Evolutionary conservation across 2,113 vertebrate species (phyloP), one percentile per base, ranked within the genome.

Genomic region (Chaenogobius annularis): DNA sequence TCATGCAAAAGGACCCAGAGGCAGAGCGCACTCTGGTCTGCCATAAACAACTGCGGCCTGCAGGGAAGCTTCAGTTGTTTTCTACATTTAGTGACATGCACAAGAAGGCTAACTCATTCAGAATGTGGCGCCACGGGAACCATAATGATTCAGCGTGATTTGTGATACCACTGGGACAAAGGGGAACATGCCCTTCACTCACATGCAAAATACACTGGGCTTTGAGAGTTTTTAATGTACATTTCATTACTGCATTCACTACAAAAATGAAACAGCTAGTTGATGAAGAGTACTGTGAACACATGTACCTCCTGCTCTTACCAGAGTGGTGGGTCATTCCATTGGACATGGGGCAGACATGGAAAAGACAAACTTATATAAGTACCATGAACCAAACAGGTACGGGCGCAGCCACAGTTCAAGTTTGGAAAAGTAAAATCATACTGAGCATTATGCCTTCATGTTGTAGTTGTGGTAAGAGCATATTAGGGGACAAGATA

Each of bases 261-360:
- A 82, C 31, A 40, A 40, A 40, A 40, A 72, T 83, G 62, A 74
- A 50, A 68, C 77, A 87, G 67, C 37, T 75, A 87, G 17, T 75
- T 70, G 69, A 63, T 35, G 79, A 48, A 75, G 54, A 17, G 72
- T 73, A 64, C 74, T 73, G 62, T 85, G 40, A 78, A 84, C 83
- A 88, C 80, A 83, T 90, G 95, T 98, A 99, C 98, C 98, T 99
- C 98, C 98, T 99, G 96, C 94, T 97, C 97, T 99, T 98, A 98
- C 98, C 98, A 92, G 95, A 95, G 94, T 89, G 92, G 93, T 93
- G 96, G 92, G 94, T 94, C 94, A 96, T 94, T 96, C 98, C 95
- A 93, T 94, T 90, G 93, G 88, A 95, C 93, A 94, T 94, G 96
- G 96, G 95, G 96, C 96, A 97, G 95, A 95, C 94, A 96, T 93